Evolutionary conservation across 2,113 vertebrate species (phyloP).

Genomic region (Spilogale gracilis): DNA sequence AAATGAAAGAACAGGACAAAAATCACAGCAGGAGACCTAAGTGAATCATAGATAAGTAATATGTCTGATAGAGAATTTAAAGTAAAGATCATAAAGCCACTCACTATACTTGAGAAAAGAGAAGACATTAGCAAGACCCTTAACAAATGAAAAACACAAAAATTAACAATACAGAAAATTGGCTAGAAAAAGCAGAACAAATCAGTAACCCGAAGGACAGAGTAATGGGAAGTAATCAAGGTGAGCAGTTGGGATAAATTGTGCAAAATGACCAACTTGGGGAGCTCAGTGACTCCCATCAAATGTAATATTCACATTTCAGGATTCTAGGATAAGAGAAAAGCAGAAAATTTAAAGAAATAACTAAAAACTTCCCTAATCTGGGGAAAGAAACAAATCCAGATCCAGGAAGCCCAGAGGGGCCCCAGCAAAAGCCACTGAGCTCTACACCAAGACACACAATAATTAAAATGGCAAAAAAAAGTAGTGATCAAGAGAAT

Average conservation of each 20-base stretch:
- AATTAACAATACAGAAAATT: background rate
- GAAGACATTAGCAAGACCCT: background rate
- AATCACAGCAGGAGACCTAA: background rate
- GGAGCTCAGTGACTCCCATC: background rate
- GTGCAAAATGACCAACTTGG: background rate
- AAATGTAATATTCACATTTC: background rate
- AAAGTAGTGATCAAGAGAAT: background rate
- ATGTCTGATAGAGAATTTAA: background rate
- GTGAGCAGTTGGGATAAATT: background rate
- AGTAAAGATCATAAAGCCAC: background rate
- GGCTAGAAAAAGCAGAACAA: background rate
- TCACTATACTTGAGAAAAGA: background rate
- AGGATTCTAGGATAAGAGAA: background rate
- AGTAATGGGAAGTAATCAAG: background rate
- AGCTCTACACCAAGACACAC: background rate
- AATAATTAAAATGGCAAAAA: background rate
- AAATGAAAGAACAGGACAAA: background rate
- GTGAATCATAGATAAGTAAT: background rate
- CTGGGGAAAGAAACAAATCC: background rate
- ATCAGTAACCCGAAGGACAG: background rate
- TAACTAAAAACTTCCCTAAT: background rate
- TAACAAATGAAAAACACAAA: background rate
- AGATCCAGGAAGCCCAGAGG: background rate
- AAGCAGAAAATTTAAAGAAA: background rate
- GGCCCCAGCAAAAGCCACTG: background rate